These are phyloP conservation scores for Botrylloides violaceus DNA, from an alignment of 23 tunicate genomes.

Conservation along the genomic window DNA sequence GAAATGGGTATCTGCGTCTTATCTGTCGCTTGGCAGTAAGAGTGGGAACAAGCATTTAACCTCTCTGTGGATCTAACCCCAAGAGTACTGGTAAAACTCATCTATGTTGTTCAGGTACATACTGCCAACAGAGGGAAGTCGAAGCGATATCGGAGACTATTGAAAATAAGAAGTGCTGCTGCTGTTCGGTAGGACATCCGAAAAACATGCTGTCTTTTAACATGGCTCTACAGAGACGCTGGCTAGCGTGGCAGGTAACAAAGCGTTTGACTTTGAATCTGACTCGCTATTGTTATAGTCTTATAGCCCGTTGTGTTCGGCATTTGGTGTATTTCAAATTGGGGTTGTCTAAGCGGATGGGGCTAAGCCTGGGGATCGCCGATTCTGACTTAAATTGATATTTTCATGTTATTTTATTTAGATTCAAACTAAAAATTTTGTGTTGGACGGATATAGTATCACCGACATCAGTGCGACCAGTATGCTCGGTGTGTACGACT, in stretches of 20 bases:
- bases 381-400: too few relatives aligned
- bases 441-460: constrained; percentile 90
- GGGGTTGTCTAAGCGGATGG: too few relatives aligned
- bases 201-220: constrained; percentile 56
- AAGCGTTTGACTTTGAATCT: too few relatives aligned
- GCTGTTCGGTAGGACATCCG: constrained; percentile 38
- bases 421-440: constrained; percentile 51
- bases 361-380: too few relatives aligned
- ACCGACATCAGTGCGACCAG: constrained; percentile 79
- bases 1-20: too few relatives aligned
- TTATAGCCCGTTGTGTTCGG: too few relatives aligned
- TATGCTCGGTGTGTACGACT: constrained; percentile 82
- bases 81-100: too few relatives aligned
- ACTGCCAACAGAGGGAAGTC: constrained; percentile 98
- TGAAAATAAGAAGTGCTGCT: constrained; percentile 37
- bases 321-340: too few relatives aligned
- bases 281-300: too few relatives aligned
- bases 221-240: constrained; percentile 65
- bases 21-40: too few relatives aligned
- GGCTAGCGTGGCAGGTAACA: constrained; percentile 99
- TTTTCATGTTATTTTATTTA: background rate
- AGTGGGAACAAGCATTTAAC: too few relatives aligned
- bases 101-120: constrained; percentile 83
- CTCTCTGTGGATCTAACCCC: too few relatives aligned
- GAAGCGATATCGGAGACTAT: constrained; percentile 84